Percentiles rank a stretch among this genome's conserved stretches.
Evolutionary conservation across 1,140 invertebrate genomes (phyloP).

Genomic region (Aphidius ervi): DNA sequence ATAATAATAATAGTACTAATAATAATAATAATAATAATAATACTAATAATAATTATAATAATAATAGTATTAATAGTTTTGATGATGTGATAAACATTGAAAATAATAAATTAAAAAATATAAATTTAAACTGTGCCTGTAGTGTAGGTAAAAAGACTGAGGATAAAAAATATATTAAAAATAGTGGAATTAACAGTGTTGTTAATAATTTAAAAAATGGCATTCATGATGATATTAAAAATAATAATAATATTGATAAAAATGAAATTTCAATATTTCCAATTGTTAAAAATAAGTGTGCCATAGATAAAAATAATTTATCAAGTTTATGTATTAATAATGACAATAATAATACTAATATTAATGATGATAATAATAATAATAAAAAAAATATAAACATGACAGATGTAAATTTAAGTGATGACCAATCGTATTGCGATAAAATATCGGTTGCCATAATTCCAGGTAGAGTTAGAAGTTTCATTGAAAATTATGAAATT

Average conservation of each 20-base stretch:
- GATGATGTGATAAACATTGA: background rate
- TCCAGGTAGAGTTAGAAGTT: constrained; percentile 48
- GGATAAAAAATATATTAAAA: constrained; percentile 18
- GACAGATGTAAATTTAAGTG: constrained; percentile 22
- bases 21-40: background rate
- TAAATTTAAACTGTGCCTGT: constrained; percentile 10
- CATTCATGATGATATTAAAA: constrained; percentile 2
- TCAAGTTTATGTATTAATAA: constrained; percentile 34
- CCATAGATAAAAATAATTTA: constrained; percentile 39
- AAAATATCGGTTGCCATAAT: constrained; percentile 41
- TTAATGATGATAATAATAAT: background rate
- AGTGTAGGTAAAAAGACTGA: constrained; percentile 42
- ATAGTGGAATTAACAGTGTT: constrained; percentile 7
- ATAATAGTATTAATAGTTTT: background rate
- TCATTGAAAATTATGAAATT: constrained; percentile 47
- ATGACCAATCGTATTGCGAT: constrained; percentile 37
- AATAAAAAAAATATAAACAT: constrained; percentile 42
- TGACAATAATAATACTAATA: constrained; percentile 31
- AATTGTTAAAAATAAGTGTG: constrained; percentile 34
- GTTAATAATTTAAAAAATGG: background rate
- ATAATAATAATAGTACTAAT: background rate
- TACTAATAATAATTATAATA: background rate
- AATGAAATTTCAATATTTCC: too few species aligned
- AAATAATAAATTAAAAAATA: background rate
- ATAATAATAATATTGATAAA: background rate